Base-by-base conservation (phyloP, 2,113 vertebrate species). In the Entomyzon cyanotis region DNA sequence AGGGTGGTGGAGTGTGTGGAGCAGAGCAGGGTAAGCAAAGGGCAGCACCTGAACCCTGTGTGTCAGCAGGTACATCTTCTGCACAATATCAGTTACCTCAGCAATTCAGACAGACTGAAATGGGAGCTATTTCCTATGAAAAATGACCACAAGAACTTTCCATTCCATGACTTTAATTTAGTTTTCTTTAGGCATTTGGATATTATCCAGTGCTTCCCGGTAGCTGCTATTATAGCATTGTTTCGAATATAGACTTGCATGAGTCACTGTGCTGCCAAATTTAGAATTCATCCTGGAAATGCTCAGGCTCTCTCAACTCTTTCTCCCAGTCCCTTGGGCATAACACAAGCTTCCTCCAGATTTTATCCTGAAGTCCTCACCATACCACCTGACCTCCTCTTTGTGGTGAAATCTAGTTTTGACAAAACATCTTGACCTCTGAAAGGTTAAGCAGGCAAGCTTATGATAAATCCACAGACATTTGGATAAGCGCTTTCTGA, bases 361-460 rank as follows among this genome's bases (percentile, higher is more conserved):
- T 93, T 93, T 79, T 91, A 85, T 91, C 33, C 70, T 10, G 1
- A 74, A 58, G 84, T 77, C 78, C 63, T 95, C 67, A 42, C 46
- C 50, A 31, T 39, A 83, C 28, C 24, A 67, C 67, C 78, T 79
- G 59, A 74, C 10, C 6, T 81, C 31, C 65, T 87, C 74, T 82
- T 91, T 42, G 70, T 64, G 47, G 67, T 62, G 50, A 94, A 95
- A 86, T 88, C 30, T 82, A 62, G 58, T 58, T 91, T 37, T 64
- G 71, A 65, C 13, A 84, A 84, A 85, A 64, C 52, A 68, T 78
- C 9, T 16, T 90, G 92, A 88, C 56, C 68, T 77, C 78, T 63
- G 49, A 44, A 68, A 90, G 76, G 83, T 84, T 86, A 90, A 96
- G 90, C 87, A 95, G 79, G 47, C 35, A 60, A 93, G 78, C 39